Base-by-base conservation (phyloP, 2,888 invertebrate species). In the Phasia obesa region DNA sequence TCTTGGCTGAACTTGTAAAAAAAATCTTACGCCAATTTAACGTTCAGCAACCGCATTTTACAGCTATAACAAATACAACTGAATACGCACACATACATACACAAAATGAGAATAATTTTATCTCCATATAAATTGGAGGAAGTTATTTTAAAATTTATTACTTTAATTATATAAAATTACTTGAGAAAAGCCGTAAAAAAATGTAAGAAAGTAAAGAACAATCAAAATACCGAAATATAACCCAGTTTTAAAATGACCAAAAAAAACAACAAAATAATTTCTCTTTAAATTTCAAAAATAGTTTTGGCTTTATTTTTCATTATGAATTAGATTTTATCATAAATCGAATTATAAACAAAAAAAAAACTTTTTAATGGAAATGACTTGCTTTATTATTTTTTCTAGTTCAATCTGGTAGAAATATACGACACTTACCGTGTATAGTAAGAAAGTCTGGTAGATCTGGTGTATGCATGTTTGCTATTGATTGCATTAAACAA, bases 381-480 rank as follows among this genome's bases (percentile, higher is more conserved):
- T 64, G 7, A 53, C 17, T 53, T 38, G n/a, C 17, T 55, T 59
- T n/a, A 4, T 57, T 47, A 17, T 67, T 60, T 91, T 90, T 94
- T 93, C 88, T 93, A 94, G 96, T 96, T 91, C 95, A 95, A 87
- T 92, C 94, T 88, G 97, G 96, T 87, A 94, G 97, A 88, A 97
- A 97, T 91, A 97, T 98, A 90, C 94, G 97, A 89, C 97, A 97
- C 89, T 92, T 97, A 87, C 96, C 97, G 31, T 98, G 98, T 92
- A 94, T 97, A 90, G 96, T 96, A 76, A 93, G 96, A 89, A 94
- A 94, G 88, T 94, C 95, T 35, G 95, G 94, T 42, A 94, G 96
- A 86, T 95, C 95, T 83, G 97, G 98, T 0, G 93, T 96, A 0
- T 98, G 98, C 89, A 98, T 98, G 98, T 98, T 98, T 89, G 97